phyloP scores from a whole-genome alignment of 2,888 invertebrate species.

The Heliconius erato region DNA sequence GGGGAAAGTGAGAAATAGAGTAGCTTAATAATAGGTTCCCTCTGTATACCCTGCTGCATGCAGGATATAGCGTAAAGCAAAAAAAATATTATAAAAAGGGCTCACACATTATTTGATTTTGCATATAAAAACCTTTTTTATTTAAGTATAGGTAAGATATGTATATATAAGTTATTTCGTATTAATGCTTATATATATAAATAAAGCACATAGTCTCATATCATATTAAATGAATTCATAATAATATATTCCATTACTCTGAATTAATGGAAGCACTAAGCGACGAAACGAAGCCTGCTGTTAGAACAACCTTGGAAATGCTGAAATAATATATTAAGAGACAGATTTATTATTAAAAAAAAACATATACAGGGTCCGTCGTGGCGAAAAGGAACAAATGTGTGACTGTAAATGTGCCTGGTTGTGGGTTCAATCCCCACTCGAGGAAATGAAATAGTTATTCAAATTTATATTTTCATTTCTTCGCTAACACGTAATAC shows the following conservation, averaged over 20 bases:
- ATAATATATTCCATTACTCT: conserved; percentile 19
- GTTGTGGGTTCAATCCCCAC: too few species aligned
- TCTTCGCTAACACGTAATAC: too few species aligned
- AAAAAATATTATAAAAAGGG: too few species aligned
- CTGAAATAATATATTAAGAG: not conserved
- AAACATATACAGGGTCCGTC: not conserved
- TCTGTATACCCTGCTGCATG: too few species aligned
- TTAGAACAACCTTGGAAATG: conserved; percentile 4
- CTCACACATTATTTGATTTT: too few species aligned
- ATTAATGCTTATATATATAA: conserved; percentile 1
- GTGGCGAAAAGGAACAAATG: too few species aligned
- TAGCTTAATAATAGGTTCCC: too few species aligned
- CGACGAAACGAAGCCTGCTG: not conserved
- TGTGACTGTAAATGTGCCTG: too few species aligned
- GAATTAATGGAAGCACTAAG: conserved; percentile 25
- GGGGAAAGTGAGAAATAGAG: too few species aligned
- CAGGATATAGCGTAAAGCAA: too few species aligned
- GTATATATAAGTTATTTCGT: not conserved
- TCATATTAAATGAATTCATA: conserved; percentile 13
- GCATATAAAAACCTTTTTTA: not conserved
- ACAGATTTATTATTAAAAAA: not conserved
- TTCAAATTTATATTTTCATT: too few species aligned
- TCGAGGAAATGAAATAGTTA: too few species aligned
- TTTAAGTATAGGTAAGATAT: not conserved
- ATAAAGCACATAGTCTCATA: conserved; percentile 26